phyloP scores from a whole-genome alignment of 2,113 vertebrate genomes.

The Neolamprologus ventralis region DNA sequence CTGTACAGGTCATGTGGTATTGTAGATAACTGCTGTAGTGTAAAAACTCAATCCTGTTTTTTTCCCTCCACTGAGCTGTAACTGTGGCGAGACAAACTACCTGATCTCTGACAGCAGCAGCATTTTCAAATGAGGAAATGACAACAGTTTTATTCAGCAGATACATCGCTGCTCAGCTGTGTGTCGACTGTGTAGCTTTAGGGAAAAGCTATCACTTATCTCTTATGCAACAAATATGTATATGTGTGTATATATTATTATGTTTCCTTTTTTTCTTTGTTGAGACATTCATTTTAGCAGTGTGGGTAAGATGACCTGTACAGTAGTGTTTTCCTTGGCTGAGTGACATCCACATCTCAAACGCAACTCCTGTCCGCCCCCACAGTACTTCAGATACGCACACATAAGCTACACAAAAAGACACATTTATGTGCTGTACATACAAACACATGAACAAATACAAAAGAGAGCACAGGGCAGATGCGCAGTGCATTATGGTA shows the following conservation, averaged over 20 bases:
- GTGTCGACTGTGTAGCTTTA: background rate
- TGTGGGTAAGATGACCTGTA: slow-evolving; percentile 30
- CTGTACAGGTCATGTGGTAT: background rate
- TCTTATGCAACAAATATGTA: slow-evolving; percentile 2
- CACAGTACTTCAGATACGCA: background rate
- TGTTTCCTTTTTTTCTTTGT: background rate
- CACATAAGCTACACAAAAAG: background rate
- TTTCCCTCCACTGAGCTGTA: background rate
- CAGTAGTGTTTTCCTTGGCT: slow-evolving; percentile 36
- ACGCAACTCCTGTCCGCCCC: background rate
- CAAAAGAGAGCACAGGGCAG: background rate
- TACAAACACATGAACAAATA: background rate
- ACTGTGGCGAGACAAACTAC: background rate
- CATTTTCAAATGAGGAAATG: background rate
- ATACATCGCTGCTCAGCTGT: background rate
- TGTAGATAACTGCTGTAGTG: background rate
- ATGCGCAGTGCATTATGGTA: background rate
- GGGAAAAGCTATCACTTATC: background rate
- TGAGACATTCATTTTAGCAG: background rate
- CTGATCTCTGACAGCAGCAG: background rate
- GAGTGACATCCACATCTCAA: slow-evolving; percentile 24
- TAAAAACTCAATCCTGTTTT: background rate
- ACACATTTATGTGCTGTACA: background rate
- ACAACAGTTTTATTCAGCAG: background rate
- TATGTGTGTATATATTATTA: background rate